Conservation (phyloP, 2,797 vertebrate species). For the Peromyscus melanophrys region DNA sequence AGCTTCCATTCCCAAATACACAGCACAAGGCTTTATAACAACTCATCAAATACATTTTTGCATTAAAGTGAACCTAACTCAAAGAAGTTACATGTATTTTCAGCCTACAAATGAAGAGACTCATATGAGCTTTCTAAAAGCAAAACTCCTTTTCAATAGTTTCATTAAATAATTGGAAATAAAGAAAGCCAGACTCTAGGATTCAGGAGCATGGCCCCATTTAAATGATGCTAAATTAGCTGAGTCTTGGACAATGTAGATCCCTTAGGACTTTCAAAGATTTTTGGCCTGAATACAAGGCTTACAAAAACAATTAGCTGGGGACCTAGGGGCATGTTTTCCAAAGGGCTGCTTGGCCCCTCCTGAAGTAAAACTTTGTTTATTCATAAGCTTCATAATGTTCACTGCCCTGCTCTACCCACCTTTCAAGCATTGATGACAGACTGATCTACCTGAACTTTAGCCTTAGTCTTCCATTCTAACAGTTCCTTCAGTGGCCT, state of each 20-base stretch:
- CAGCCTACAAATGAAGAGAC: constrained; percentile 36
- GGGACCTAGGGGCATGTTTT: constrained; percentile 75
- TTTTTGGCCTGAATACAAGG: constrained; percentile 82
- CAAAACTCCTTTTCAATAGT: constrained; percentile 61
- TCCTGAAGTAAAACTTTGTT: constrained; percentile 80
- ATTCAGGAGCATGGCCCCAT: constrained; percentile 34
- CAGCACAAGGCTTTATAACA: neutral
- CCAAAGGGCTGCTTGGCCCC: constrained; percentile 70
- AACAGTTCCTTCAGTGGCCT: neutral
- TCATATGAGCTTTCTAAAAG: neutral
- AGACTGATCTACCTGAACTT: constrained; percentile 52
- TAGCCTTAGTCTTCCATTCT: neutral
- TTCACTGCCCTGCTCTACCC: neutral
- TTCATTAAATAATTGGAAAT: constrained; percentile 79
- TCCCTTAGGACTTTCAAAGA: constrained; percentile 81
- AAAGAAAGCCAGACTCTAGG: constrained; percentile 78
- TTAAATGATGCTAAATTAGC: constrained; percentile 82
- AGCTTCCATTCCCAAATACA: neutral
- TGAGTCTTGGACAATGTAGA: constrained; percentile 72
- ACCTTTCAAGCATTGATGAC: constrained; percentile 41
- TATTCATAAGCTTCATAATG: constrained; percentile 72
- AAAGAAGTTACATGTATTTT: constrained; percentile 34
- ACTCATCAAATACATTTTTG: neutral
- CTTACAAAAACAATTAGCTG: constrained; percentile 81
- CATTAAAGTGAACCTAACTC: constrained; percentile 62